Base-by-base conservation (phyloP, 2,888 invertebrate species). In the Netelia melanura region DNA sequence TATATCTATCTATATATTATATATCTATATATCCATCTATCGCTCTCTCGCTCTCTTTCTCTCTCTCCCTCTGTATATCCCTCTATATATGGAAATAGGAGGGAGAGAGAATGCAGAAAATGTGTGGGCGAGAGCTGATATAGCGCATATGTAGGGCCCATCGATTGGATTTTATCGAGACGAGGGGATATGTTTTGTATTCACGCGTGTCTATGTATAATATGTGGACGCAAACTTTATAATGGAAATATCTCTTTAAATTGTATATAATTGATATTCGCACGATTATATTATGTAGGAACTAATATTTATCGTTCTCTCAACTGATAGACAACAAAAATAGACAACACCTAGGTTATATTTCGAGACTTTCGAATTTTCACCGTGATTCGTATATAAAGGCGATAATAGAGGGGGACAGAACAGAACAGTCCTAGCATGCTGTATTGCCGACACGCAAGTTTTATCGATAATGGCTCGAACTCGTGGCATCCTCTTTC, bases 251-350 rank as follows among this genome's bases (percentile, higher is more conserved):
- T 72, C n/a, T 65, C 62, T 72, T 30, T 25, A n/a, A 52, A 17
- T 30, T 76, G 52, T 58, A 77, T 82, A 52, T 84, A 72, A 84
- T 84, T 77, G 30, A 30, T 84, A 77, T 84, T 84, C 72, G 81
- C 67, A 25, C 62, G 76, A 72, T 17, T 80, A 48, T 14, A 67
- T 17, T 72, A 76, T 61, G 30, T 30, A 52, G 17, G 44, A 43
- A 54, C 65, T 48, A 72, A 43, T 67, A 58, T 52, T 62, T 62
- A 67, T 72, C 67, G 54, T 52, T 62, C 72, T 77, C 1, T 38
- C 76, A 56, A 64, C 43, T 76, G 62, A 76, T 52, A 70, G 70
- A 17, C 17, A 17, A 17, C 17, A 17, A 0, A 70, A 62, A 76
- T 64, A 10, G 61, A 1, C 17, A 58, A 38, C 56, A 58, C 44